These are phyloP conservation scores for Dolomedes plantarius DNA, from an alignment of 2,888 invertebrate genomes.

Conservation along the genomic window DNA sequence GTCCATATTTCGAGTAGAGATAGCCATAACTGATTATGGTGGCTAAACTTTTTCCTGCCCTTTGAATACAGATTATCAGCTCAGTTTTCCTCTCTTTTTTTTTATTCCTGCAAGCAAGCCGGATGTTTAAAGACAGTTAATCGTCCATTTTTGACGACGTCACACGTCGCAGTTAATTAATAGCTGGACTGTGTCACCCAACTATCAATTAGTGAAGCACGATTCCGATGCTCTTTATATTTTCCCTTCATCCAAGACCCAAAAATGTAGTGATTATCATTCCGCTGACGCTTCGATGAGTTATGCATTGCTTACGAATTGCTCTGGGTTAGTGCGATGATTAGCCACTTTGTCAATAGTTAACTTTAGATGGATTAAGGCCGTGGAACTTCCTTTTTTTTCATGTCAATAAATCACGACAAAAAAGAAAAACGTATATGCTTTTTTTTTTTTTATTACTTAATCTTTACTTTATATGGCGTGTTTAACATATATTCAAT, in stretches of 20 bases:
- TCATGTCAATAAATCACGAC: too few relatives aligned
- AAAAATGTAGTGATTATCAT: neutral
- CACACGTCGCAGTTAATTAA: neutral
- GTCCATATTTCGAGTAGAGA: neutral
- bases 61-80: constrained; percentile 10
- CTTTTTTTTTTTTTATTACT: too few relatives aligned
- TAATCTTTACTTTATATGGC: too few relatives aligned
- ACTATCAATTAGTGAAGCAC: neutral
- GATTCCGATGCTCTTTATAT: neutral
- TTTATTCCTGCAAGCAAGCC: neutral
- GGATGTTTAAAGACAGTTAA: constrained; percentile 5
- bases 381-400: too few relatives aligned
- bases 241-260: neutral
- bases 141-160: neutral
- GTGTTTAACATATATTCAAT: too few relatives aligned
- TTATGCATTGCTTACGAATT: neutral
- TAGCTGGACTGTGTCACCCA: neutral
- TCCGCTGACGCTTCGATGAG: neutral
- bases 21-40: neutral
- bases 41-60: neutral
- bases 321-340: neutral
- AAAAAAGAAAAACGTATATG: too few relatives aligned
- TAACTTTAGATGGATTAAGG: too few relatives aligned
- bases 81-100: neutral
- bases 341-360: neutral